Conservation (phyloP, 2,888 invertebrate species). For the Palloptera scutellata region DNA sequence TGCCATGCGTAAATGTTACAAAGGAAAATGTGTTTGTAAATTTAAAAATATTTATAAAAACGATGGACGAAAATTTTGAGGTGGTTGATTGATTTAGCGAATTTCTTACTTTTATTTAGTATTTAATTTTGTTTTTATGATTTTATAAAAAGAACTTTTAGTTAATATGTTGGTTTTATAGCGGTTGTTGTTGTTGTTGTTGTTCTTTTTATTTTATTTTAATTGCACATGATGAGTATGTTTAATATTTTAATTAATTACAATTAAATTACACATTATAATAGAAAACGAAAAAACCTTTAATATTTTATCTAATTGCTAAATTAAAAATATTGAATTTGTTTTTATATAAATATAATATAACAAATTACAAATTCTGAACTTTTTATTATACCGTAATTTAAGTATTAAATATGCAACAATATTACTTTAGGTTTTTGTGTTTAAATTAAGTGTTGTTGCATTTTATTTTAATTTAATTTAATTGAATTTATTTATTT, state of each 20-base stretch:
- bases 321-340: neutral
- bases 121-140: no score
- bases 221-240: conserved; percentile 21
- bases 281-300: neutral
- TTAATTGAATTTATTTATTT: conserved; percentile 24
- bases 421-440: conserved; percentile 2
- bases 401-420: no score
- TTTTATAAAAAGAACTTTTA: no score
- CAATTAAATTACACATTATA: conserved; percentile 18
- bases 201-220: conserved; percentile 2
- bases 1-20: no score
- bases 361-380: neutral
- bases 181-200: neutral
- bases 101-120: neutral
- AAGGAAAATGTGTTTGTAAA: no score
- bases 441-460: conserved; percentile 26
- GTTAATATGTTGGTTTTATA: no score
- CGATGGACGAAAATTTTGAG: no score
- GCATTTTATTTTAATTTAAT: neutral
- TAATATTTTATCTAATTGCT: neutral
- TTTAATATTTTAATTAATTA: conserved; percentile 14
- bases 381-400: no score
- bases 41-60: no score
- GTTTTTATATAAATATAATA: neutral
- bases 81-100: conserved; percentile 22